Conservation (phyloP, 2,888 invertebrate genomes). For the Drosophila phalerata region DNA sequence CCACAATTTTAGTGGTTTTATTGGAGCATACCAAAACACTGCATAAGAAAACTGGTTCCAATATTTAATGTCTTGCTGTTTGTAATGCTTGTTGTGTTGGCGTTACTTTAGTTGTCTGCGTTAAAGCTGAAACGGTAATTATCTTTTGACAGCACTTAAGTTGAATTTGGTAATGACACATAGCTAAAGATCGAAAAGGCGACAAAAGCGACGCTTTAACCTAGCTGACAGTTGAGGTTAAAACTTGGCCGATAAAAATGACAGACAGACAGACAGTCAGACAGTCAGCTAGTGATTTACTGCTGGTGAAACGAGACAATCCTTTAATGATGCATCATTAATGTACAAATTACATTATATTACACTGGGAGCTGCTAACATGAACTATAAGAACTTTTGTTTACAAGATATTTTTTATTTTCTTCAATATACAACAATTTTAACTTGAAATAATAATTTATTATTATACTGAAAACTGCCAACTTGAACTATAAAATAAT, state of each 20-base stretch:
- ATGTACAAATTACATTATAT: background rate
- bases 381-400: background rate
- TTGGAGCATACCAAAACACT: slow-evolving; percentile 35
- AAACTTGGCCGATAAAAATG: slow-evolving; percentile 77
- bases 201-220: slow-evolving; percentile 68
- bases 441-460: background rate
- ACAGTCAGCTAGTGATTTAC: slow-evolving; percentile 49
- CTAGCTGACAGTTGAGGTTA: slow-evolving; percentile 79
- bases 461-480: background rate
- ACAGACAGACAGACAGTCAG: slow-evolving; percentile 74
- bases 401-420: too few relatives aligned
- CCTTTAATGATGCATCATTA: slow-evolving; percentile 1
- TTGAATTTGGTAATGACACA: slow-evolving; percentile 73
- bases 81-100: slow-evolving; percentile 42
- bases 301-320: slow-evolving; percentile 2
- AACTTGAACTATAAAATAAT: background rate
- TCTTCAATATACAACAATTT: background rate
- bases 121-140: slow-evolving; percentile 72
- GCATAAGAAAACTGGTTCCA: slow-evolving; percentile 51
- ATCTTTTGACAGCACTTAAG: slow-evolving; percentile 80
- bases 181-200: slow-evolving; percentile 62
- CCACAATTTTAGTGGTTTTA: slow-evolving; percentile 45
- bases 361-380: background rate
- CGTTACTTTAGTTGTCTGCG: slow-evolving; percentile 50
- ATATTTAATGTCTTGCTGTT: slow-evolving; percentile 22